phyloP scores from a whole-genome alignment of 2,797 vertebrate species.

The Florisuga fusca region DNA sequence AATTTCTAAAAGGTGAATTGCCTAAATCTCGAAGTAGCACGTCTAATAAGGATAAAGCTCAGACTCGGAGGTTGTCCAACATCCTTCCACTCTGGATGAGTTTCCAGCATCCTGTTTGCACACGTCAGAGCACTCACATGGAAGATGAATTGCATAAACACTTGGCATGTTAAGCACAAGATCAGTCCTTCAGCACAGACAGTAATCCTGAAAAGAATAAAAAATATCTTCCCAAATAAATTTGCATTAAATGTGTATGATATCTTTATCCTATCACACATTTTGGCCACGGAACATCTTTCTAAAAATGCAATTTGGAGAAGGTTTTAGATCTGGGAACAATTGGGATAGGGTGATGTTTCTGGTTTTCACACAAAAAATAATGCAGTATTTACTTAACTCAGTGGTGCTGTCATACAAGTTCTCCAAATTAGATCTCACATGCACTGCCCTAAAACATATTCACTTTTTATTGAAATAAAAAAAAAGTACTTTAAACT shows the following conservation, averaged over 20 bases:
- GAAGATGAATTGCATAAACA: background rate
- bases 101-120: background rate
- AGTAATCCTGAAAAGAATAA: background rate
- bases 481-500: background rate
- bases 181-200: background rate
- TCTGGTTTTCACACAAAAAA: background rate
- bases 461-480: background rate
- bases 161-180: background rate
- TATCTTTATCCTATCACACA: background rate
- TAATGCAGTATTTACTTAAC: background rate
- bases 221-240: background rate
- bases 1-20: background rate
- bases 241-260: background rate
- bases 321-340: background rate
- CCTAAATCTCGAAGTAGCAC: background rate
- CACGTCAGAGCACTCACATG: fast-evolving
- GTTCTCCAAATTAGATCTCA: background rate
- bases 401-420: background rate
- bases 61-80: background rate
- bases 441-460: background rate
- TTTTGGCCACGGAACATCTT: background rate
- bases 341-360: background rate
- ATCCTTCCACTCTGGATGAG: background rate
- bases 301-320: background rate
- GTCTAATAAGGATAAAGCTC: background rate